These are phyloP conservation scores for Galleria mellonella DNA, from an alignment of 1,140 invertebrate genomes.

Conservation along the genomic window DNA sequence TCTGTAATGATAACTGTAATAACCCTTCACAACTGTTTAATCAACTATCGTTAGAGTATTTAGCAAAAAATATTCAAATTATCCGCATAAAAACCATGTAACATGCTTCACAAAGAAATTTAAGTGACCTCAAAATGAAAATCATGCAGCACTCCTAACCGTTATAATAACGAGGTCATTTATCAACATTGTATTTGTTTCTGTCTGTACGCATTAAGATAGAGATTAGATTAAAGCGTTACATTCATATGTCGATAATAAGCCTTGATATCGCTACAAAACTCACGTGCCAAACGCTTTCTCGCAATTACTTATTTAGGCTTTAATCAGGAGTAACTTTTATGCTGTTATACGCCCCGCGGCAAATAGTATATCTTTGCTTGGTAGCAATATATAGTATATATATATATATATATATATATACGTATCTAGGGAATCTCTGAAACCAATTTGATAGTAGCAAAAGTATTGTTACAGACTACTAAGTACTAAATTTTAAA, in stretches of 20 bases:
- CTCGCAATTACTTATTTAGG: too few species aligned
- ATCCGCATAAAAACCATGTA: slow-evolving; percentile 40
- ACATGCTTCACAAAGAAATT: slow-evolving; percentile 52
- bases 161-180: slow-evolving; percentile 71
- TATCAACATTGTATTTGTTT: slow-evolving; percentile 69
- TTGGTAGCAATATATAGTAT: too few species aligned
- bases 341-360: too few species aligned
- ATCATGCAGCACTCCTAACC: slow-evolving; percentile 59
- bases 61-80: slow-evolving; percentile 27
- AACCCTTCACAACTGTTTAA: not conserved
- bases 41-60: slow-evolving; percentile 5
- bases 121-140: slow-evolving; percentile 65
- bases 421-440: too few species aligned
- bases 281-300: not conserved
- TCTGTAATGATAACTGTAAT: slow-evolving; percentile 1
- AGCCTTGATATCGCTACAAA: not conserved
- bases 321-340: too few species aligned
- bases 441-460: too few species aligned
- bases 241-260: slow-evolving; percentile 11
- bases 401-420: too few species aligned
- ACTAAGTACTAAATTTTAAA: too few species aligned
- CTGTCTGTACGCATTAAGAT: slow-evolving; percentile 49
- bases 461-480: too few species aligned
- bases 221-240: slow-evolving; percentile 39
- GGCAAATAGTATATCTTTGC: too few species aligned